Conservation (phyloP, 2,888 invertebrate species). For the Limnephilus rhombicus region DNA sequence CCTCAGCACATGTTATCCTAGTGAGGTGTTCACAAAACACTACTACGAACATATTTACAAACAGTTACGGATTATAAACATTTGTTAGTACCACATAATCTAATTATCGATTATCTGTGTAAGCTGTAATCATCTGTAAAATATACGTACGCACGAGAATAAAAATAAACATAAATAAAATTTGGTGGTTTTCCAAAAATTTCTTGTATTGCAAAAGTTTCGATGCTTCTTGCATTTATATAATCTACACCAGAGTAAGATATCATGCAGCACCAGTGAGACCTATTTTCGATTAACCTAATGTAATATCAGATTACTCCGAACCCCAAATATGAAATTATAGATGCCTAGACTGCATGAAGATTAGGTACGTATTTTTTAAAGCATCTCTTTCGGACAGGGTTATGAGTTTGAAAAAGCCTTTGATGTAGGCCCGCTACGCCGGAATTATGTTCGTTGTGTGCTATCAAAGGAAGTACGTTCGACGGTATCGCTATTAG, state of each 20-base stretch:
- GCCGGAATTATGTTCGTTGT: conserved; percentile 32
- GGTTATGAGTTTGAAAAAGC: conserved; percentile 34
- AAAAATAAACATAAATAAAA: no score
- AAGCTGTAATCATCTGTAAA: no score
- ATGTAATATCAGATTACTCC: background rate
- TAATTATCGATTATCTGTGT: no score
- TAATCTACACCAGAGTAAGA: background rate
- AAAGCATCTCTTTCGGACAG: conserved; percentile 32
- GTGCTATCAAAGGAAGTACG: conserved; percentile 44
- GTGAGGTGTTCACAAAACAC: no score
- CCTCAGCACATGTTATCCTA: no score
- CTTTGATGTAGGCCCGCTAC: conserved; percentile 48
- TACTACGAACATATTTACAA: no score
- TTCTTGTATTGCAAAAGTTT: no score
- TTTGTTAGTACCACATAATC: no score
- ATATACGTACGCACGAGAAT: no score
- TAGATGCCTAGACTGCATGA: background rate
- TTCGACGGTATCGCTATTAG: conserved; percentile 29
- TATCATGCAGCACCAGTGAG: background rate
- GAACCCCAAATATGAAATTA: background rate
- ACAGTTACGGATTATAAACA: no score
- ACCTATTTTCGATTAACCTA: background rate
- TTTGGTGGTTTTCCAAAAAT: no score
- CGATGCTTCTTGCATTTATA: background rate
- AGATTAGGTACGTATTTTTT: background rate